Evolutionary conservation across 1,140 invertebrate genomes (phyloP), one percentile per base, ranked within the genome.

Genomic region (Amyelois transitella): DNA sequence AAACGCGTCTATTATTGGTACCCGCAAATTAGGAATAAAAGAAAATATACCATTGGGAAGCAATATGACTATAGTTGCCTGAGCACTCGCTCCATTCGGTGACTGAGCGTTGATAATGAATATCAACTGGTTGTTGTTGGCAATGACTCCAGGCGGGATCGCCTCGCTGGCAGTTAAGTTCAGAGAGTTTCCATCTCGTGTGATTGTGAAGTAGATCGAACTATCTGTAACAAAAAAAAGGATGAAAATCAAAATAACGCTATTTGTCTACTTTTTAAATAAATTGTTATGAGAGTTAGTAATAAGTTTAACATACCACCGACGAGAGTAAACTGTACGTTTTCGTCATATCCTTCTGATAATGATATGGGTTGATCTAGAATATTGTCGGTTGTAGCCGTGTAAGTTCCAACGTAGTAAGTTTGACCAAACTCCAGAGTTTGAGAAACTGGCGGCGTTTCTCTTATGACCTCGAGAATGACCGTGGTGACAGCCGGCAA

Each of bases 351-450:
- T 17, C 61, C 68, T 51, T 62, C 47, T n/a, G 51, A 43, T 6
- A 75, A 43, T 12, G 47, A 49, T 28, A 75, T 68, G 1, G 19
- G 38, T 1, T 44, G 18, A 8, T 51, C 18, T 43, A 72, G 65
- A 5, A 6, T 38, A 19, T 72, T 56, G n/a, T 51, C 58, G 12
- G 48, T 28, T 44, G 52, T 14, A 47, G 48, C 19, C 18, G 57
- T 59, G 50, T 69, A 75, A 47, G 60, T 10, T 49, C 67, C 73
- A 4, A 51, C 18, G 38, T 75, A 75, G 49, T 65, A 75, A 7
- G 66, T 22, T 32, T 53, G 17, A 25, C 54, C 61, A 32, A 75
- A 75, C 12, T 51, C 32, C 6, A 62, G 64, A 53, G 48, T 18
- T 17, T 44, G 45, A 25, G 52, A 12, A 12, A 10, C 20, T 18